Base-by-base conservation (phyloP, 2,113 vertebrate species). In the Oreochromis aureus region DNA sequence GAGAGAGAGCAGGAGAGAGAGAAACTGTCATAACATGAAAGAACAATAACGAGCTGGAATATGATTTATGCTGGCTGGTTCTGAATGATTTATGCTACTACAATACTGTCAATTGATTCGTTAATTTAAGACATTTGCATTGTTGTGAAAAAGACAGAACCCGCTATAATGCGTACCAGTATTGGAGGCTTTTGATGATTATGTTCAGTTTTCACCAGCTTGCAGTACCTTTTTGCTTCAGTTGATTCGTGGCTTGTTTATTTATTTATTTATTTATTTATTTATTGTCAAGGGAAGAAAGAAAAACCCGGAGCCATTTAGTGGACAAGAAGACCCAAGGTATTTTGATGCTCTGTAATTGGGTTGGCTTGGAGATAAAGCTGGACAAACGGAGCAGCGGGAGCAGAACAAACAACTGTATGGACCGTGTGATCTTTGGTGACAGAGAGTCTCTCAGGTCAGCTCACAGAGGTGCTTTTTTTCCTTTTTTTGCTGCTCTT, bases 291-390 rank as follows among this genome's bases (percentile, higher is more conserved):
- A 51, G 34, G 27, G 15, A 71, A 48, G 63, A 81, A 88, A 81
- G 39, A 39, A 83, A 88, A 89, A 76, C 24, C 54, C 10, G 0
- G 41, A 63, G 86, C 46, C 51, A 55, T 89, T 92, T 56, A 86
- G 73, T 39, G 66, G 69, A 83, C 53, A 54, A 66, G 79, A 88
- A 87, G 54, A 76, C 82, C 46, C 41, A 82, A 69, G 83, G 81
- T 86, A 84, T 90, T 89, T 76, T 19, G 53, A 83, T 30, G 66
- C 69, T 66, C n/a, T 73, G 84, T 87, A 85, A 86, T 69, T 80
- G 88, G 87, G 59, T 82, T 54, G 84, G 80, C 86, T 85, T 39
- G 44, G 86, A 87, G 81, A 78, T 80, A 87, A 90, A 93, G 89
- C 79, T 78, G 87, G 88, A 88, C 83, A 93, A 91, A 91, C 15